Percentiles rank a stretch among this genome's conserved stretches.
phyloP scores from a whole-genome alignment of 1,140 invertebrate species.

The Stegodyphus dumicola region DNA sequence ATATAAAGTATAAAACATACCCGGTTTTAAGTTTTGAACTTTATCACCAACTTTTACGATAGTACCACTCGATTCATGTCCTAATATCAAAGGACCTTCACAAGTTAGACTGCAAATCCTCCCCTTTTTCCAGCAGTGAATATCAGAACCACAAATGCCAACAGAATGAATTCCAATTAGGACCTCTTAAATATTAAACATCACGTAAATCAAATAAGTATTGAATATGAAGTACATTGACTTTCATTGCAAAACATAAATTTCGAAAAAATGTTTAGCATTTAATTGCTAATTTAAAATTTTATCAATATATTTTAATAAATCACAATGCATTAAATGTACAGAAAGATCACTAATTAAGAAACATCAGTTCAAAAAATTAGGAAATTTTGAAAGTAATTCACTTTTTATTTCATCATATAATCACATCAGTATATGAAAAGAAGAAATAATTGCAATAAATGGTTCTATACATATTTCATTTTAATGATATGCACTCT shows the following conservation, averaged over 20 bases:
- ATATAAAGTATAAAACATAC: conserved; percentile 63
- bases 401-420: no score
- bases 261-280: no score
- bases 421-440: no score
- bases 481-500: no score
- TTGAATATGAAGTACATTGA: background rate
- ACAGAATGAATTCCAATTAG: conserved; percentile 88
- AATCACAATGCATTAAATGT: no score
- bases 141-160: conserved; percentile 96
- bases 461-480: no score
- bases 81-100: conserved; percentile 86
- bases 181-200: conserved; percentile 75
- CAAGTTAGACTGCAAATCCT: conserved; percentile 85
- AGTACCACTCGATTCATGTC: conserved; percentile 86
- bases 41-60: conserved; percentile 79
- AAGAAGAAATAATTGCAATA: no score
- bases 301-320: no score
- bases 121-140: conserved; percentile 89
- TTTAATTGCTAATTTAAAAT: no score
- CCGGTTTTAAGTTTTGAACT: conserved; percentile 75
- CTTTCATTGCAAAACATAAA: background rate
- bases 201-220: background rate
- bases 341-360: no score
- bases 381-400: no score
- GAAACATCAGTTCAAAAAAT: no score